phyloP scores from a whole-genome alignment of 2,113 vertebrate genomes.

The Thomomys bottae region DNA sequence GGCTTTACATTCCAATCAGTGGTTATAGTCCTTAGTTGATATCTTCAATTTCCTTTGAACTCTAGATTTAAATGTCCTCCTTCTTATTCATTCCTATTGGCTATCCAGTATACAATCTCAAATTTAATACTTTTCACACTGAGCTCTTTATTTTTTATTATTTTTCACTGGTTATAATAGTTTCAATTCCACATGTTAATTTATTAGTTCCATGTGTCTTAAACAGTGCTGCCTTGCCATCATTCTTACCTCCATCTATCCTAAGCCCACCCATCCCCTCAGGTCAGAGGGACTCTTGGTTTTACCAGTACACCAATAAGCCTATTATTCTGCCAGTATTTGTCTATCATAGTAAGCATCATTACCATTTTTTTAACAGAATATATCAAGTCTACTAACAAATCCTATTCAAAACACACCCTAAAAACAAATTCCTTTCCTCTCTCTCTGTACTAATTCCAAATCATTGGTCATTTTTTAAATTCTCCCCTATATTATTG shows the following conservation, averaged over 20 bases:
- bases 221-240: too few relatives aligned
- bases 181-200: too few relatives aligned
- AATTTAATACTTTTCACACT: neutral
- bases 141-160: neutral
- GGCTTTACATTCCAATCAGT: neutral
- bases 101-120: neutral
- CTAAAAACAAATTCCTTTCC: neutral
- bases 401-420: neutral
- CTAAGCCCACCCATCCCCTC: too few relatives aligned
- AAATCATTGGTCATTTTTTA: neutral
- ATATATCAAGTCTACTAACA: neutral
- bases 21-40: neutral
- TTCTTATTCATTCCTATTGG: neutral
- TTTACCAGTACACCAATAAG: neutral
- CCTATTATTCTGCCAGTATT: neutral
- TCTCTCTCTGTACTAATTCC: neutral
- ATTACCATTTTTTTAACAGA: neutral
- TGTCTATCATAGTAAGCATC: neutral
- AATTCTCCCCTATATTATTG: neutral
- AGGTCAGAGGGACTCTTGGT: too few relatives aligned
- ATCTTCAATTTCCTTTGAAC: neutral
- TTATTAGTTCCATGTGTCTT: too few relatives aligned
- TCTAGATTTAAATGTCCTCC: neutral
- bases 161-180: too few relatives aligned
- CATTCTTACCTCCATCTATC: too few relatives aligned